Base-by-base conservation (phyloP, 2,888 invertebrate genomes). In the Exephanes ischioxanthus region DNA sequence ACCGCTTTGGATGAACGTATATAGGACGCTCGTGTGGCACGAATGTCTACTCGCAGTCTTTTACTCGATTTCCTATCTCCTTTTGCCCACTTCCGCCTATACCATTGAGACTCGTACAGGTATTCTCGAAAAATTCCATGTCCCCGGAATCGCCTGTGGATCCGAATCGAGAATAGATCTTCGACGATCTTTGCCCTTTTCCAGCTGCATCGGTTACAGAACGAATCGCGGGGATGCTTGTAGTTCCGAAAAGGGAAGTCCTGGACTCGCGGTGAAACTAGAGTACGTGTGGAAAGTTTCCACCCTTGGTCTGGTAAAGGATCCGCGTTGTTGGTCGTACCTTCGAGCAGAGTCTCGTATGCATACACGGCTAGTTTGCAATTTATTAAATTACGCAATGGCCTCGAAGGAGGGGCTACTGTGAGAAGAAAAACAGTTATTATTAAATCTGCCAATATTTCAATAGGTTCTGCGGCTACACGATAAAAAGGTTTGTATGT, bases 61-160 rank as follows among this genome's bases (percentile, higher is more conserved):
- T 53, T 68, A 33, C 37, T 58, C 68, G 26, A 48, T 41, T 70
- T 37, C n/a, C 26, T 14, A n/a, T 67, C 55, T 30, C 26, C 45
- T 16, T 77, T 26, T 45, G 19, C 7, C n/a, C 41, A n/a, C 19
- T 22, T 37, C 19, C 45, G 37, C 11, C 4, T 1, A 37, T 45
- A 19, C 45, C 14, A 9, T 48, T 48, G 6, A 14, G 51, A 55
- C 53, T 77, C 22, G 37, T 51, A 53, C 53, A 68, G 48, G 14
- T 53, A 51, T 14, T 45, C 6, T 14, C 30, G 16, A 4, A 16
- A 48, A 48, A 16, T 48, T 16, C 45, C 0, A 16, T 16, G 4
- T 16, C 14, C 0, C 3, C 16, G 45, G 16, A 0, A 16, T 16
- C 16, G 45, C 45, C 16, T 48, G 14, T 16, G 16, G 45, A 48